A percentile compares a stretch with the other conserved stretches of the same genome.
Evolutionary conservation across 64 coral and sea anemone genomes (phyloP).

Genomic region (Catalaphyllia jardinei): DNA sequence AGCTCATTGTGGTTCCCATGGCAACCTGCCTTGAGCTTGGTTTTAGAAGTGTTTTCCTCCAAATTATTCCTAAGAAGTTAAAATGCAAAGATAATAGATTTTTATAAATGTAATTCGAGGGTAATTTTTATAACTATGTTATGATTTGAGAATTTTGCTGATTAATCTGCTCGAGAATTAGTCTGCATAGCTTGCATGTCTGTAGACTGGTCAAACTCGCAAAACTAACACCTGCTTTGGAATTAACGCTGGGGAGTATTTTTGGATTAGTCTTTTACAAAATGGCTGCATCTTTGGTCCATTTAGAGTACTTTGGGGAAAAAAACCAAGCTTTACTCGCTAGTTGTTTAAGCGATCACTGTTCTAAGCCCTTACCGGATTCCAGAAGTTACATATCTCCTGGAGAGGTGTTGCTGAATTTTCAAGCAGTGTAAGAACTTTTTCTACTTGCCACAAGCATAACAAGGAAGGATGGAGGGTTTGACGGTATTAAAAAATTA

Average conservation of each 20-base stretch:
- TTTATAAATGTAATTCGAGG: neutral
- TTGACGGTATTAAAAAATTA: neutral
- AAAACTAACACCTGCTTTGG: neutral
- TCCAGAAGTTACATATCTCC: neutral
- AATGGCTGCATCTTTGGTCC: no score
- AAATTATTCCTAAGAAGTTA: neutral
- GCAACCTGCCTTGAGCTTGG: slow-evolving; percentile 22
- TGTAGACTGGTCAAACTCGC: no score
- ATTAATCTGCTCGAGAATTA: neutral
- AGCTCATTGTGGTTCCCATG: slow-evolving; percentile 88
- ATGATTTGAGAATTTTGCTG: neutral
- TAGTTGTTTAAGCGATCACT: no score
- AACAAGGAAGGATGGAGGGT: neutral
- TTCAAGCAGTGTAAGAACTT: neutral
- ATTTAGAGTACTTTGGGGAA: no score
- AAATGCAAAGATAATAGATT: neutral
- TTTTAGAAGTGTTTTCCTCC: neutral
- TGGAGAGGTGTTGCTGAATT: neutral
- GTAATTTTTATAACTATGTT: neutral
- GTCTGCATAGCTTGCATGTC: neutral
- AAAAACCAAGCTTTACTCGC: no score
- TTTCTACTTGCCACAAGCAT: neutral
- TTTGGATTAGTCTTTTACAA: neutral
- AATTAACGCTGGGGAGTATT: neutral
- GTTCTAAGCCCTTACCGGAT: no score